Base-by-base conservation (phyloP, 2,113 vertebrate species). In the Stegastes partitus region DNA sequence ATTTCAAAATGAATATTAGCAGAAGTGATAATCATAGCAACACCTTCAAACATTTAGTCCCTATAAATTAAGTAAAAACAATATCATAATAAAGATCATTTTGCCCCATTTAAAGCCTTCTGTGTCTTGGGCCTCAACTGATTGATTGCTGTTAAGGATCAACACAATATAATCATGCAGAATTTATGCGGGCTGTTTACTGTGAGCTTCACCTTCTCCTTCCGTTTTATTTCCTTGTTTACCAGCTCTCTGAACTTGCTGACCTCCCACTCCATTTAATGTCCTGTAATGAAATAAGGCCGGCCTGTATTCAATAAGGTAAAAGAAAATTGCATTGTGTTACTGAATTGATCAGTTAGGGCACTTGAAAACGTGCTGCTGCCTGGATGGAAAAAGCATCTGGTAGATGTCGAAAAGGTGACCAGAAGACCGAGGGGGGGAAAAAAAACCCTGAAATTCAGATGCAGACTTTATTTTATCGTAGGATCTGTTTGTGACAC, bases 271-370 rank as follows among this genome's bases (percentile, higher is more conserved):
- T 28, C 49, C 28, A 55, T 81, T 22, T 28, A 67, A 28, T 45
- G 26, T 42, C 26, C 55, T 26, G 44, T 88, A 84, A 91, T 89
- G 64, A 77, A 70, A 88, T 90, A 76, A 86, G 56, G 34, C 45
- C 37, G 11, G 28, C 14, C 57, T 81, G 34, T 70, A 89, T 91
- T 90, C 53, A 69, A 87, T 91, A 84, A 85, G 55, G 54, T 56
- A 37, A 63, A 68, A 65, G 74, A 71, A 84, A 85, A 87, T 78
- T 23, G 19, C 39, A 53, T 82, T 82, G 34, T 57, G 26, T 44
- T 58, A 10, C 42, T 58, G 44, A 39, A 81, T 67, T 81, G 72
- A 83, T 79, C 65, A 68, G 62, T 26, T 31, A 39, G 37, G 66
- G 78, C 37, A 75, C 59, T 72, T 73, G 19, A 77, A 86, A 73